Base-by-base conservation (phyloP, 1,140 invertebrate species). In the Phthorimaea operculella region DNA sequence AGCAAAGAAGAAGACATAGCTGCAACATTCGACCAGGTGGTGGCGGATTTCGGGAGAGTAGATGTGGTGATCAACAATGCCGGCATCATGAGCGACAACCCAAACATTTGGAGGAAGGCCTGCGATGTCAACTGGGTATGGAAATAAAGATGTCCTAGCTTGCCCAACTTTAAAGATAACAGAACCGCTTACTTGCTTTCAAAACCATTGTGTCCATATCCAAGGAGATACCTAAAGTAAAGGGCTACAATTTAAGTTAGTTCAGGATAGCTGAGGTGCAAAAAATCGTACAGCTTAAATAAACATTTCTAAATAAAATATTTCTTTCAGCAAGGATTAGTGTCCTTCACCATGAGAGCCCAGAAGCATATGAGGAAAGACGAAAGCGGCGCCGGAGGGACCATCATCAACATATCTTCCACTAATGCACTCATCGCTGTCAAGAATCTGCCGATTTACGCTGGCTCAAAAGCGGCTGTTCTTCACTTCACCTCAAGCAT, bases 21-120 rank as follows among this genome's bases (percentile, higher is more conserved):
- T 11, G 68, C 72, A 4, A 86, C 89, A 51, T 92, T 93, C 70
- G 71, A 87, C 21, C 83, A 79, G 68, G 85, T 90, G 1, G 75
- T 87, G 11, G 59, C 63, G 1, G 75, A 87, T 8, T 81, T 90
- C 39, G 87, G 89, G 12, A 85, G 86, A 4, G 67, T 91, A 12
- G 88, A 91, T 63, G 86, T 92, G 12, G 83, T 90, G 33, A 83
- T 92, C 50, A 92, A 92, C 72, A 91, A 91, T 68, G 90, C 89
- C 15, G 90, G 88, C 1, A 72, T 80, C 34, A 66, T 83, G 57
- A 65, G 72, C 42, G 80, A 83, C 52, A 42, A 62, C 1, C 62
- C 55, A 10, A 51, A 63, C 33, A 47, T 66, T 55, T 80, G 66
- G 66, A 72, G 65, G 57, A 76, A 53, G 18, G 66, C 61, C 8